Base-by-base conservation (phyloP, 2,113 vertebrate species). In the Chroicocephalus ridibundus region DNA sequence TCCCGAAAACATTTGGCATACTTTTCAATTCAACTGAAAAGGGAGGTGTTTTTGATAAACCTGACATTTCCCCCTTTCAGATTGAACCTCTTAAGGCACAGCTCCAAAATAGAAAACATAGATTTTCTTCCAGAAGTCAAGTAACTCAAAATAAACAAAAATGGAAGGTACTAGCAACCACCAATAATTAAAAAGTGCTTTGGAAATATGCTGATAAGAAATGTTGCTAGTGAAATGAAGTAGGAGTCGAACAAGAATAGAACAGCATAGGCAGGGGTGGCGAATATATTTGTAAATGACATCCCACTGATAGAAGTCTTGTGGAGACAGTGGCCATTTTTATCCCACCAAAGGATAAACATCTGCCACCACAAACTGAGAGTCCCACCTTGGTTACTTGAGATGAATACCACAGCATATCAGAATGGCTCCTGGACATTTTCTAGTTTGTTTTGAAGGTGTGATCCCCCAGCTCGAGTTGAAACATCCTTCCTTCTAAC, bases 11-110 rank as follows among this genome's bases (percentile, higher is more conserved):
- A 11, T 83, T 90, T 86, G 86, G 83, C 17, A 62, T 38, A 62
- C 36, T 74, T 94, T 96, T 83, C 62, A 62, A 11, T 74, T 94
- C 55, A 68, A 60, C 51, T 81, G 85, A 66, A 62, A 77, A 55
- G 55, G 55, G 44, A 91, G 60, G 88, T 92, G 90, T 57, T 95
- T 70, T 54, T 92, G 91, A 94, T 85, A 61, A 93, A 69, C 13
- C 27, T 92, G 92, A 81, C 86, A 81, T 85, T 75, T 75, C 21
- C 60, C 40, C 44, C 80, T 75, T 92, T 74, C 68, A 74, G 62
- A 49, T 77, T 29, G 44, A 44, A 92, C 68, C 64, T 51, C 76
- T 71, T 13, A 85, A 95, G 86, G 68, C 90, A 93, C n/a, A 82
- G 51, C 11, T 78, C 40, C 70, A 60, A 92, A 86, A 36, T 0